phyloP scores from a whole-genome alignment of 2,113 vertebrate genomes.

The Stigmatopora nigra region DNA sequence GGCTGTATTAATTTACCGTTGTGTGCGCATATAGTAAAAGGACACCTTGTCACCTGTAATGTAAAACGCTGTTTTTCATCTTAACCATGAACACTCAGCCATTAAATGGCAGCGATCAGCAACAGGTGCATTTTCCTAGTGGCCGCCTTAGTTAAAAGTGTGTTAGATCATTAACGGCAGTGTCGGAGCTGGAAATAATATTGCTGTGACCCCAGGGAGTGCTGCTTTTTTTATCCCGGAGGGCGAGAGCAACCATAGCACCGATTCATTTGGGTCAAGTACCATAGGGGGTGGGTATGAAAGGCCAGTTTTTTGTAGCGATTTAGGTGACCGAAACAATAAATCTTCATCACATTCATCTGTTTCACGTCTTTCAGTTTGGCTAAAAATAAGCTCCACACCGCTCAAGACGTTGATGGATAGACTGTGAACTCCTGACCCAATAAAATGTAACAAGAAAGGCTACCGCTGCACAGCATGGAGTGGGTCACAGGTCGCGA shows the following conservation, averaged over 20 bases:
- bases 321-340: slow-evolving; percentile 25
- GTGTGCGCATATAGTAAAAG: neutral
- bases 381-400: slow-evolving; percentile 29
- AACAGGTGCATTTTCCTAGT: slow-evolving; percentile 3
- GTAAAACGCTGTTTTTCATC: slow-evolving; percentile 6
- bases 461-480: slow-evolving; percentile 25
- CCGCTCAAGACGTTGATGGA: slow-evolving; percentile 26
- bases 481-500: slow-evolving; percentile 36
- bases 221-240: slow-evolving; percentile 14
- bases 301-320: neutral
- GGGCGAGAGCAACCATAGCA: slow-evolving; percentile 4
- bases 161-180: slow-evolving; percentile 34
- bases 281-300: slow-evolving; percentile 4
- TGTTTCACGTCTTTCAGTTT: slow-evolving; percentile 1
- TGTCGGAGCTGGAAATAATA: slow-evolving; percentile 13
- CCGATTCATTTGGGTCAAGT: slow-evolving; percentile 26
- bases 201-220: slow-evolving; percentile 17
- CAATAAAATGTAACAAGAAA: slow-evolving; percentile 39
- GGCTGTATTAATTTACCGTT: slow-evolving; percentile 10
- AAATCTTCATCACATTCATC: slow-evolving; percentile 17
- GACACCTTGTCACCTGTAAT: neutral
- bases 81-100: neutral
- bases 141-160: slow-evolving; percentile 10
- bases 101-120: neutral
- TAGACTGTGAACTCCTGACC: slow-evolving; percentile 48